A percentile compares a stretch with the other conserved stretches of the same genome.
Evolutionary conservation across 2,797 vertebrate species (phyloP).

Genomic region (Morelia viridis): DNA sequence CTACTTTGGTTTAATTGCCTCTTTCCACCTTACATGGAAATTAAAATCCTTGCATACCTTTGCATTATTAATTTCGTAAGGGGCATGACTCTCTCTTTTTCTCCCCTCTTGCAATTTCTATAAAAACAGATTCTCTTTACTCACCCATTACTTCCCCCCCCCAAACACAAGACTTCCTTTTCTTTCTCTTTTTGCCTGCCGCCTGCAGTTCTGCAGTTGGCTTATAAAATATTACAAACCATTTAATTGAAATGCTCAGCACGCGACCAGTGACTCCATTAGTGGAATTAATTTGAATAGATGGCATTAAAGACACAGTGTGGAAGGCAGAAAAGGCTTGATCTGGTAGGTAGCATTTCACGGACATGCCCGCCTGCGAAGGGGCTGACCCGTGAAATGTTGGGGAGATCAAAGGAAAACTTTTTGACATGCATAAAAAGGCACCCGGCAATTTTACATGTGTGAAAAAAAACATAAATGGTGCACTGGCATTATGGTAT

Average conservation of each 20-base stretch:
- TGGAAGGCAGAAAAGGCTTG: conserved; percentile 39
- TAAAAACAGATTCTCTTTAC: neutral
- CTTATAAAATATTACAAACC: conserved; percentile 61
- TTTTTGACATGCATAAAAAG: neutral
- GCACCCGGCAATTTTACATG: neutral
- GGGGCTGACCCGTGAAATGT: neutral
- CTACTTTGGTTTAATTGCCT: neutral
- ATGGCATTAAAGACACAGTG: conserved; percentile 59
- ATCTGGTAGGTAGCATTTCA: neutral
- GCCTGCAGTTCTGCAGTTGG: conserved; percentile 60
- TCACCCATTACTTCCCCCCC: neutral
- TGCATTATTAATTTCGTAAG: neutral
- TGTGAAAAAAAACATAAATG: neutral
- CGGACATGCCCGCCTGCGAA: fast-evolving
- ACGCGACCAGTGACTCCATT: conserved; percentile 57
- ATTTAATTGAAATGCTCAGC: conserved; percentile 64
- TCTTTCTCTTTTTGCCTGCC: neutral
- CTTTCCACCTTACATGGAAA: neutral
- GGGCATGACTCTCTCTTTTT: neutral
- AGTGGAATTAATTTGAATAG: conserved; percentile 69
- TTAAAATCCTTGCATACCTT: neutral
- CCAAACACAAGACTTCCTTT: neutral
- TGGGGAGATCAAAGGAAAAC: neutral
- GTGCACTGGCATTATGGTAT: neutral
- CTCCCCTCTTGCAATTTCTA: neutral